Evolutionary conservation across 2,113 vertebrate species (phyloP).

Genomic region (Clarias magur): DNA sequence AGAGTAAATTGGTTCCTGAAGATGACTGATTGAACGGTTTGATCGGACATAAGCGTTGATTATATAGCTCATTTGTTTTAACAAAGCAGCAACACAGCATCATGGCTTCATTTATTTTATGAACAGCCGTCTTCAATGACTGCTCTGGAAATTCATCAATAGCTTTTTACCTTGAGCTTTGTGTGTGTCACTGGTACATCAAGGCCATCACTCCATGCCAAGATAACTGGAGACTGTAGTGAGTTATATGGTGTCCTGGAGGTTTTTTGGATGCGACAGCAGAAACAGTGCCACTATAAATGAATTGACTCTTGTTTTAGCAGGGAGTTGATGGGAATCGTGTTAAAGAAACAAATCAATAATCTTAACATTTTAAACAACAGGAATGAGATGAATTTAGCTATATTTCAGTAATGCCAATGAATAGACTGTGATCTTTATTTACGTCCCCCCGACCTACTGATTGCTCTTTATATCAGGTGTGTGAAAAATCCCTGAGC

Average conservation of each 20-base stretch:
- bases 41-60: background rate
- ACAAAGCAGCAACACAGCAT: background rate
- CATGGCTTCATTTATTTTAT: background rate
- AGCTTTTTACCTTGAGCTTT: background rate
- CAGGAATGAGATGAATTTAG: background rate
- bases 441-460: background rate
- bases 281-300: background rate
- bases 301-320: background rate
- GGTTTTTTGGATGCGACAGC: background rate
- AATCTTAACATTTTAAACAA: background rate
- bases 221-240: background rate
- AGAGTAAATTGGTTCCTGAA: background rate
- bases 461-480: background rate
- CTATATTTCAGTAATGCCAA: background rate
- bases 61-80: background rate
- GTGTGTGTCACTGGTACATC: background rate
- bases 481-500: background rate
- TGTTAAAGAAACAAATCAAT: background rate
- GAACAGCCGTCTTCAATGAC: background rate
- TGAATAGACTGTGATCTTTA: background rate
- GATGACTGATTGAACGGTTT: background rate
- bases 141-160: constrained; percentile 2
- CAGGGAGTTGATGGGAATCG: background rate
- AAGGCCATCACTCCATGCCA: background rate
- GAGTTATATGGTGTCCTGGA: background rate